A percentile compares a stretch with the other conserved stretches of the same genome.
These are phyloP conservation scores for Dascillus cervinus DNA, from an alignment of 2,888 invertebrate species.

Conservation along the genomic window DNA sequence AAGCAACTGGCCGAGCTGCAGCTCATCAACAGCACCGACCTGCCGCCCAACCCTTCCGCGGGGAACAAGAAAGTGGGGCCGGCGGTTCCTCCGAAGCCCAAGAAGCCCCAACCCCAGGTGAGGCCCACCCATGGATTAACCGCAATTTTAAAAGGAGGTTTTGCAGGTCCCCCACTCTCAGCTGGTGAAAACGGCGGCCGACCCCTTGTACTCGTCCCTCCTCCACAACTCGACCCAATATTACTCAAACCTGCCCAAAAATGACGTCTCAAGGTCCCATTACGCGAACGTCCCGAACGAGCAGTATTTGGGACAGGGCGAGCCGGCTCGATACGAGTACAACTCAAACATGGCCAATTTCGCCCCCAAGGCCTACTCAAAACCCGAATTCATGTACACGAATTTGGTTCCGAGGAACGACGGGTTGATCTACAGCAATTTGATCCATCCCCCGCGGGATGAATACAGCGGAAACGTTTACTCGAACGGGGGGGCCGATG, in stretches of 20 bases:
- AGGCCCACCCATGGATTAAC: too few relatives aligned
- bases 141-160: too few relatives aligned
- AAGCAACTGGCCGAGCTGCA: conserved; percentile 64
- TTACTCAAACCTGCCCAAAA: conserved; percentile 37
- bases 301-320: conserved; percentile 9
- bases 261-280: conserved; percentile 21
- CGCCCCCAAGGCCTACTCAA: conserved; percentile 26
- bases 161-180: conserved; percentile 70
- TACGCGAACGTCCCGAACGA: conserved; percentile 17
- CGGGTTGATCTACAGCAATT: conserved; percentile 48
- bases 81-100: conserved; percentile 74
- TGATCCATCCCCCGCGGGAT: conserved; percentile 43
- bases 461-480: conserved; percentile 48
- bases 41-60: conserved; percentile 34
- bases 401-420: conserved; percentile 44
- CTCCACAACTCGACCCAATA: conserved; percentile 46
- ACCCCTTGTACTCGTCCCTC: conserved; percentile 69
- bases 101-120: conserved; percentile 54
- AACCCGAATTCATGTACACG: conserved; percentile 35
- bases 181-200: conserved; percentile 58
- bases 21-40: conserved; percentile 47
- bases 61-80: conserved; percentile 61
- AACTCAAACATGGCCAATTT: conserved; percentile 13
- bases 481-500: conserved; percentile 51
- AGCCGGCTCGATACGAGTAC: conserved; percentile 6